Evolutionary conservation across 1,140 invertebrate species (phyloP).

Genomic region (Chionoecetes opilio): DNA sequence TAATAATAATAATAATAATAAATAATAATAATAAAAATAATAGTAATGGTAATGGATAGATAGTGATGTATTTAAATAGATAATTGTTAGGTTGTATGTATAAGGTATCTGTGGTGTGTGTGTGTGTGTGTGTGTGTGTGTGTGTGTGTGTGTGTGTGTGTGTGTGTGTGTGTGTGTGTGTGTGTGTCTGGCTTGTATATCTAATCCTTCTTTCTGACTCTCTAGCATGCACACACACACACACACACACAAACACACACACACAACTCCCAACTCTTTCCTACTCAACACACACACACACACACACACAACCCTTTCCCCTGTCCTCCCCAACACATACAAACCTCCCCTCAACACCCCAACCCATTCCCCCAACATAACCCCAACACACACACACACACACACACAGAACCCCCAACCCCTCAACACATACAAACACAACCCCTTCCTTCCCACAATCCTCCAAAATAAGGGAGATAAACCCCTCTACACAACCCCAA

Average conservation of each 20-base stretch:
- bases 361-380: not conserved
- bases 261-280: not conserved
- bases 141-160: conserved; percentile 49
- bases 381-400: conserved; percentile 38
- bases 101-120: too few relatives aligned
- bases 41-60: conserved; percentile 1
- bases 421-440: not conserved
- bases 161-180: conserved; percentile 42
- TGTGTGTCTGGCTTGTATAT: not conserved
- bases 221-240: not conserved
- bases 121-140: conserved; percentile 43
- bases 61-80: conserved; percentile 36
- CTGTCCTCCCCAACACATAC: not conserved
- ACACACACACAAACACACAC: conserved; percentile 50
- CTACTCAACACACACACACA: conserved; percentile 50
- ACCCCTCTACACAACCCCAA: not conserved
- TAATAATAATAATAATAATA: too few relatives aligned
- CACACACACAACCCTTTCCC: not conserved
- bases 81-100: conserved; percentile 38
- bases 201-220: too few relatives aligned
- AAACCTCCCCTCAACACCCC: not conserved
- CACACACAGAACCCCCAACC: not conserved
- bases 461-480: not conserved
- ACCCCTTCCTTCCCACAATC: not conserved
- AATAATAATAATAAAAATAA: not conserved